phyloP scores from a whole-genome alignment of 2,888 invertebrate genomes.

The Spilarctia lutea region DNA sequence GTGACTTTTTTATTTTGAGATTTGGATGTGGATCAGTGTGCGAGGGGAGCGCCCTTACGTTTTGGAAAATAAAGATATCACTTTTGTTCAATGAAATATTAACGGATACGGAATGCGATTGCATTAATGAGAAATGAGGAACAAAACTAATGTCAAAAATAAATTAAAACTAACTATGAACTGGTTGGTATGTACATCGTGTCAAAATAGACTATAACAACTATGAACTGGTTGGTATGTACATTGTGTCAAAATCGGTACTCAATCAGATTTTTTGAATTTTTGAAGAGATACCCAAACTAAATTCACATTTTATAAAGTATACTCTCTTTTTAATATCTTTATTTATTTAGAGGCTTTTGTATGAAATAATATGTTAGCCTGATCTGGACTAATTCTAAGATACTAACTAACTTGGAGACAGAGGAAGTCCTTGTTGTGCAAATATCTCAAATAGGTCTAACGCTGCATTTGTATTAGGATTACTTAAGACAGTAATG shows the following conservation, averaged over 20 bases:
- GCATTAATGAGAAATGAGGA: background rate
- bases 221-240: background rate
- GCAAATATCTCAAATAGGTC: too few species aligned
- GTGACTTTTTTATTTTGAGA: slow-evolving; percentile 43
- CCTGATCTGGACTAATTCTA: too few species aligned
- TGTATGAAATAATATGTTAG: too few species aligned
- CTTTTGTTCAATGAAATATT: background rate
- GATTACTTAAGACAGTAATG: too few species aligned
- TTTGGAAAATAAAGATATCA: slow-evolving; percentile 17
- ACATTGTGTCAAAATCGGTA: background rate
- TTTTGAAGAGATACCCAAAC: too few species aligned
- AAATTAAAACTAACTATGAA: background rate
- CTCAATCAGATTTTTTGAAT: too few species aligned
- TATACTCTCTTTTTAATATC: too few species aligned
- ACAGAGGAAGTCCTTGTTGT: too few species aligned
- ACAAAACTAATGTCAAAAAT: background rate
- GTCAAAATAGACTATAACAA: background rate
- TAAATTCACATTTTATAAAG: too few species aligned
- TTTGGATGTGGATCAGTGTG: slow-evolving; percentile 34
- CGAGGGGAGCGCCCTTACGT: slow-evolving; percentile 9
- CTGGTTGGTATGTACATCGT: background rate
- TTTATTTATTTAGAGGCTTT: too few species aligned
- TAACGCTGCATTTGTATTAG: too few species aligned
- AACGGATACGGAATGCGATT: background rate
- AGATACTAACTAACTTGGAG: too few species aligned